A percentile compares a stretch with the other conserved stretches of the same genome.
Evolutionary conservation across 2,797 vertebrate species (phyloP).

Genomic region (Novumbra hubbsi): DNA sequence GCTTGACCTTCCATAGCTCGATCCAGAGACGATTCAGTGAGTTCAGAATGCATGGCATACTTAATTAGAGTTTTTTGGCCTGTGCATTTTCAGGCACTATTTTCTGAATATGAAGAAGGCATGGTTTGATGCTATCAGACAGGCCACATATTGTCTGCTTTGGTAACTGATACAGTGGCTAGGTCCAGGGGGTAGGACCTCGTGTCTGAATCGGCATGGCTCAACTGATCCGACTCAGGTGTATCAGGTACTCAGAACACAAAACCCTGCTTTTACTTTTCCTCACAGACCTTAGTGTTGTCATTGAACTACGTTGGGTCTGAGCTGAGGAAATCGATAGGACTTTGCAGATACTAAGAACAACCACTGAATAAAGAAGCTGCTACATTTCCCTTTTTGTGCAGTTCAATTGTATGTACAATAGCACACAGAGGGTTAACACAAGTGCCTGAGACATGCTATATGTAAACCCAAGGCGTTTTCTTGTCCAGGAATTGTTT

Average conservation of each 20-base stretch:
- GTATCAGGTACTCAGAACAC: slow-evolving; percentile 5
- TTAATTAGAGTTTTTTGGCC: slow-evolving; percentile 1
- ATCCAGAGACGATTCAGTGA: neutral
- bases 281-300: neutral
- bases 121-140: neutral
- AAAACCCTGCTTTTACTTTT: neutral
- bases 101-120: neutral
- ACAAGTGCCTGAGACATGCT: slow-evolving; percentile 11
- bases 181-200: neutral
- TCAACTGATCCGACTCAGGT: neutral
- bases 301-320: neutral
- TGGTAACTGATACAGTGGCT: slow-evolving; percentile 10
- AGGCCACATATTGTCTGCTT: neutral
- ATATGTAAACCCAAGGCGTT: slow-evolving; percentile 38
- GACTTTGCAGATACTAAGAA: neutral
- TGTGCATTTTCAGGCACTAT: neutral
- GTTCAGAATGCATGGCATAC: neutral
- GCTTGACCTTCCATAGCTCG: neutral
- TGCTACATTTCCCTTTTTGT: neutral
- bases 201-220: slow-evolving; percentile 6
- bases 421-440: slow-evolving; percentile 9
- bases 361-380: slow-evolving; percentile 1
- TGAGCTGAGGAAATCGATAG: neutral
- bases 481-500: slow-evolving; percentile 24
- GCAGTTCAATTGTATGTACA: neutral